Conservation (phyloP, 2,113 vertebrate genomes). For the Engystomops pustulosus region DNA sequence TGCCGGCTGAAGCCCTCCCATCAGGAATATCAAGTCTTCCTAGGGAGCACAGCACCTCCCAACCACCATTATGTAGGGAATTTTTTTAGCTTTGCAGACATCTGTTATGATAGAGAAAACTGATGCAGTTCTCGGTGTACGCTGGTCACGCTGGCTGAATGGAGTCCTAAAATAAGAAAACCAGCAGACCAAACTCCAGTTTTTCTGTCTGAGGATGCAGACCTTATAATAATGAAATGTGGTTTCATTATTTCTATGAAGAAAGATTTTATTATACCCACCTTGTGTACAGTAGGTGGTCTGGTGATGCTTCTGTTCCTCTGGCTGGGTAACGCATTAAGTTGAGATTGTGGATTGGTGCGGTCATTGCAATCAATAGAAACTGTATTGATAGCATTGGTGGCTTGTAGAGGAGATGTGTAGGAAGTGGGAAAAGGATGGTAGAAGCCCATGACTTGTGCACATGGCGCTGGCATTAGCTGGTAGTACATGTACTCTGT, state of each 20-base stretch:
- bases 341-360: conserved; percentile 75
- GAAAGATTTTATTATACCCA: conserved; percentile 66
- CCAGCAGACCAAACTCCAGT: no score
- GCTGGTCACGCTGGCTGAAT: no score
- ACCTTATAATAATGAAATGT: not conserved
- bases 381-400: conserved; percentile 79
- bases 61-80: no score
- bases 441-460: conserved; percentile 97
- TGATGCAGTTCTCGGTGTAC: no score
- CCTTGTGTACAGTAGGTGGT: conserved; percentile 82
- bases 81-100: no score
- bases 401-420: conserved; percentile 82
- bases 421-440: conserved; percentile 90
- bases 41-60: no score
- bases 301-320: conserved; percentile 82
- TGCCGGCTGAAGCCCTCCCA: no score
- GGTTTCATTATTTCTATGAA: not conserved
- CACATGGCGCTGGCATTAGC: conserved; percentile 92
- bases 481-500: conserved; percentile 95
- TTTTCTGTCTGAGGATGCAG: no score
- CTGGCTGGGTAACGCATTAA: conserved; percentile 79
- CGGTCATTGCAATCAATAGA: conserved; percentile 86
- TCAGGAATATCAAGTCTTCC: no score
- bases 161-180: no score
- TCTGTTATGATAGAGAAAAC: no score